Percentiles rank a stretch among this genome's conserved stretches.
These are phyloP conservation scores for Sparus aurata DNA, from an alignment of 2,797 vertebrate genomes.

Conservation along the genomic window DNA sequence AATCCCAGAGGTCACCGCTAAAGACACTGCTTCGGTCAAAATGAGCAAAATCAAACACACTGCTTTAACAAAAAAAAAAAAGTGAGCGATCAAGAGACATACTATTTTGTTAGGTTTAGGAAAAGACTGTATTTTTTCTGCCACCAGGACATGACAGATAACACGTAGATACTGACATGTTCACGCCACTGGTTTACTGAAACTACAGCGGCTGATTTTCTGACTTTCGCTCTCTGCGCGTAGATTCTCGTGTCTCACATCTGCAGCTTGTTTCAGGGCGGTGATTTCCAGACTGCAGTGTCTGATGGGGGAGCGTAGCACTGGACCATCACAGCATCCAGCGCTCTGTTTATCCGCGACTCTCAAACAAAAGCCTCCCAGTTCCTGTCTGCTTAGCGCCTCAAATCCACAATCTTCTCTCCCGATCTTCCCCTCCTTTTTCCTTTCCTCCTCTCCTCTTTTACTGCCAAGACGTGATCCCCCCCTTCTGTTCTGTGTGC, in stretches of 20 bases:
- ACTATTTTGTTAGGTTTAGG: background rate
- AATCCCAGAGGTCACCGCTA: slow-evolving; percentile 18
- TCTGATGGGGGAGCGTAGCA: slow-evolving; percentile 54
- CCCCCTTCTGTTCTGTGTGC: slow-evolving; percentile 14
- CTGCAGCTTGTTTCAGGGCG: slow-evolving; percentile 72
- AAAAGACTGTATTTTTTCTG: background rate
- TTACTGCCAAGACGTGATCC: slow-evolving; percentile 26
- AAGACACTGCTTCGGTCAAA: background rate
- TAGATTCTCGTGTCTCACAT: slow-evolving; percentile 50
- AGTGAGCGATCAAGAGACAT: background rate
- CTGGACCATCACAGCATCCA: slow-evolving; percentile 71
- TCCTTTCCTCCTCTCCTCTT: background rate
- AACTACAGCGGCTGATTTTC: background rate
- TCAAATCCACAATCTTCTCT: slow-evolving; percentile 48
- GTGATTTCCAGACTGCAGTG: slow-evolving; percentile 43
- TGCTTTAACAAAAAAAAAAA: background rate
- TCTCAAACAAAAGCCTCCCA: slow-evolving; percentile 64
- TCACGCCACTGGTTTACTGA: background rate
- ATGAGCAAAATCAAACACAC: slow-evolving; percentile 15
- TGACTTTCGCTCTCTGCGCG: too few species aligned
- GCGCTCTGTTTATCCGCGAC: slow-evolving; percentile 66
- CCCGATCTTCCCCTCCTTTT: slow-evolving; percentile 20
- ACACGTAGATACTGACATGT: background rate
- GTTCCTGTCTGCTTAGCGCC: slow-evolving; percentile 56
- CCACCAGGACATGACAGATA: too few species aligned